These are phyloP conservation scores for Phalangium opilio DNA, from an alignment of 2,888 invertebrate genomes.

Conservation along the genomic window DNA sequence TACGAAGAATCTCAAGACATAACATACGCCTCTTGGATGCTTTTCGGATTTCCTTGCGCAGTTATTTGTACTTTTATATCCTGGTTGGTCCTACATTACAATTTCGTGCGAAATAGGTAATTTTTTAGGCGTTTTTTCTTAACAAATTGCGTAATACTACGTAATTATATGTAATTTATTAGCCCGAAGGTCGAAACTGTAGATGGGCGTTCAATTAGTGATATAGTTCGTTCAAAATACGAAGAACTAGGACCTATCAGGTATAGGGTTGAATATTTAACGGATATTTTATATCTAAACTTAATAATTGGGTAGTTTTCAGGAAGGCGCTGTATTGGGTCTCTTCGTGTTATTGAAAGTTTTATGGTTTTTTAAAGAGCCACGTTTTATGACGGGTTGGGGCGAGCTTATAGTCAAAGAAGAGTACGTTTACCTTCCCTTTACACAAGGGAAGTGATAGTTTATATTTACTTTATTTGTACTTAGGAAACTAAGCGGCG, in stretches of 20 bases:
- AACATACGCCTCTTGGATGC: conserved; percentile 72
- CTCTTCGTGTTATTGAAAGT: conserved; percentile 62
- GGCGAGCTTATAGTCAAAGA: conserved; percentile 24
- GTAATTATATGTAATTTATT: too few species aligned
- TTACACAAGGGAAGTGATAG: too few species aligned
- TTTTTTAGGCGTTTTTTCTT: too few species aligned
- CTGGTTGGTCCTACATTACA: conserved; percentile 55
- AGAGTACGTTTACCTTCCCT: too few species aligned
- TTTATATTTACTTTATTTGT: background rate
- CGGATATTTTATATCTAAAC: too few species aligned
- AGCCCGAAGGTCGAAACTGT: too few species aligned
- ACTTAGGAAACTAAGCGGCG: too few species aligned
- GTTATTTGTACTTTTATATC: conserved; percentile 56
- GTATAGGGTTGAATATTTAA: too few species aligned
- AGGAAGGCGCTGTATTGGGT: conserved; percentile 45
- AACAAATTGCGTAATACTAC: too few species aligned
- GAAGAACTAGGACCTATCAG: too few species aligned
- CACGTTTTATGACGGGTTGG: conserved; percentile 78
- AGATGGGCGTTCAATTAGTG: too few species aligned
- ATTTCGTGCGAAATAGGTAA: conserved; percentile 21
- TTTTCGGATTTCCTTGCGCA: conserved; percentile 70
- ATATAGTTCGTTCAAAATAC: too few species aligned
- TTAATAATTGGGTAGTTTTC: conserved; percentile 33
- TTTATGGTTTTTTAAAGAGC: conserved; percentile 76
- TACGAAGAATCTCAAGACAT: conserved; percentile 36